Evolutionary conservation across 2,113 vertebrate genomes (phyloP), one percentile per base, ranked within the genome.

Genomic region (Lampris megalopsis): DNA sequence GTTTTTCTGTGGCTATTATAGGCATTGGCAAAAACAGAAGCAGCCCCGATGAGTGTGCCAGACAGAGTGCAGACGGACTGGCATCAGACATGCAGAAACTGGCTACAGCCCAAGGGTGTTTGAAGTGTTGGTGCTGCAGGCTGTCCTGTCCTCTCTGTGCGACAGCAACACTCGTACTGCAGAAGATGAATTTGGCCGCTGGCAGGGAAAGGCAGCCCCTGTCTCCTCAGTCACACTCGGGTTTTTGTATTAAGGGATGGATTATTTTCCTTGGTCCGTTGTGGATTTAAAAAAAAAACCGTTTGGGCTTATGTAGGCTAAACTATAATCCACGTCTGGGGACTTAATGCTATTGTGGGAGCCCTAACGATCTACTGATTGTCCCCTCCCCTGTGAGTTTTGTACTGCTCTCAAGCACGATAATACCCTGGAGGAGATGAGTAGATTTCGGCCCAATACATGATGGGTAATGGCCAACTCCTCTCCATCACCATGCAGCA

Each of bases 401-500:
- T 77, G 74, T n/a, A 75, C 40, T 38, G 11, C 3, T 5, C n/a
- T 58, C 54, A 57, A 48, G 36, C 40, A 4, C 54, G 9, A 42
- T 71, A 36, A 68, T 45, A 65, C 57, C 11, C 43, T 72, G 63
- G 47, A 67, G 38, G 47, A 49, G 60, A 73, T 53, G 83, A 83
- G 47, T 38, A 59, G 56, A 73, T 82, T 41, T 81, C 37, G 66
- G 69, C 68, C 41, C 11, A 50, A 37, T 24, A 72, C 42, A 71
- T 75, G 53, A 56, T 41, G 71, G 50, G 59, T 75, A n/a, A 79
- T 73, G 60, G 68, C 71, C 67, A 74, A 24, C 49, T 9, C 4
- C 48, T 38, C 66, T 64, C 77, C 73, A 74, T 56, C 77, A 82
- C 49, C 70, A 70, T 78, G 78, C 62, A 62, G 60, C 79, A 81